Evolutionary conservation across 1,140 invertebrate species (phyloP).

Genomic region (Trichomalopsis sarcophagae): DNA sequence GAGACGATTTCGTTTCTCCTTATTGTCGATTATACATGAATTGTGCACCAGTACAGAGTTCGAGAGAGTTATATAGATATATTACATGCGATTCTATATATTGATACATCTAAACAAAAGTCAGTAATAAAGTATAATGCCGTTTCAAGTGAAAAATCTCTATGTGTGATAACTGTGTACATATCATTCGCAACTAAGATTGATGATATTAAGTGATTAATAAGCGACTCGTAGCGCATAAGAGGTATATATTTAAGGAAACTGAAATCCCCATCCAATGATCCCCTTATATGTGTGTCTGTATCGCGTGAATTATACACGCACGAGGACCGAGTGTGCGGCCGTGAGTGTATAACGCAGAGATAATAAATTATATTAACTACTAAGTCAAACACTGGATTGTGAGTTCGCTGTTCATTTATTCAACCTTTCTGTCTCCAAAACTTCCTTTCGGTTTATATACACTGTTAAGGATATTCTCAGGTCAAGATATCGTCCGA

Average conservation of each 20-base stretch:
- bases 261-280: slow-evolving; percentile 22
- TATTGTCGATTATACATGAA: neutral
- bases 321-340: slow-evolving; percentile 31
- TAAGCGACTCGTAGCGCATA: slow-evolving; percentile 36
- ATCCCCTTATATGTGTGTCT: slow-evolving; percentile 36
- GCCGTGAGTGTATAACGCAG: slow-evolving; percentile 42
- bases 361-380: slow-evolving; percentile 43
- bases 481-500: too few species aligned
- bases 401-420: neutral
- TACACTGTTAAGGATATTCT: too few species aligned
- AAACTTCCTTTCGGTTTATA: neutral
- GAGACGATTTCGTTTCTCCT: neutral
- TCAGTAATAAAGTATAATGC: slow-evolving; percentile 5
- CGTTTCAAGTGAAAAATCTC: slow-evolving; percentile 40
- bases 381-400: slow-evolving; percentile 22
- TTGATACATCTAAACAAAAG: neutral
- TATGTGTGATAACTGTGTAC: slow-evolving; percentile 53
- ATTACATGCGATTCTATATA: too few species aligned
- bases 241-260: slow-evolving; percentile 41
- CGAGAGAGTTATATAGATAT: neutral
- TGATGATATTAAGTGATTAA: slow-evolving; percentile 41
- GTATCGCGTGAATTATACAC: slow-evolving; percentile 36
- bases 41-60: neutral
- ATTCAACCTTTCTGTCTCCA: neutral
- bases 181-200: slow-evolving; percentile 47